phyloP scores from a whole-genome alignment of 53 echinoderm and acorn worm species.

The Actinopyga echinites region DNA sequence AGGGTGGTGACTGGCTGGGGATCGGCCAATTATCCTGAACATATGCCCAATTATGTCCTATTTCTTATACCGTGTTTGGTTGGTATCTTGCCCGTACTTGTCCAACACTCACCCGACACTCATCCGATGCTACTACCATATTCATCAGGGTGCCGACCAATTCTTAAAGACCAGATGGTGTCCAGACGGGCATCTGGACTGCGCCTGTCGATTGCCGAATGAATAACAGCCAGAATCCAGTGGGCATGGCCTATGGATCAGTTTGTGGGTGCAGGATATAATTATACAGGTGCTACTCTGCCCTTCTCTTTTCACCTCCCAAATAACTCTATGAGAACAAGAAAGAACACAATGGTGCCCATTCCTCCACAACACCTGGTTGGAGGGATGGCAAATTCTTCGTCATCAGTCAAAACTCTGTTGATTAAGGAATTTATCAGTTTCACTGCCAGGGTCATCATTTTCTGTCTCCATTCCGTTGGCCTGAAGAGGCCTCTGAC shows the following conservation, averaged over 20 bases:
- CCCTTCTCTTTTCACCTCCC: not conserved
- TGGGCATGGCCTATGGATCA: not conserved
- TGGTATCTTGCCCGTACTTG: not conserved
- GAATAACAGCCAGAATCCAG: not conserved
- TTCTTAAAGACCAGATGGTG: not conserved
- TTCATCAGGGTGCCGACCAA: not conserved
- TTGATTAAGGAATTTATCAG: no score
- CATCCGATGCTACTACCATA: not conserved
- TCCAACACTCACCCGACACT: not conserved
- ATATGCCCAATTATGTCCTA: not conserved
- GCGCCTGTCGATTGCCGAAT: not conserved
- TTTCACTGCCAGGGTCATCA: no score
- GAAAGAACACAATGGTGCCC: not conserved
- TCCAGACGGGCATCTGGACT: not conserved
- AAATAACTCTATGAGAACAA: not conserved
- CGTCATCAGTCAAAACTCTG: no score
- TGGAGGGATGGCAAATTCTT: no score
- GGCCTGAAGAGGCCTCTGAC: no score
- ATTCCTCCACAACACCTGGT: no score
- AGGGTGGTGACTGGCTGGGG: not conserved
- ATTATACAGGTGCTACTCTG: no score
- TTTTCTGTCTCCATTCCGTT: no score
- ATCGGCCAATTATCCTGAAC: not conserved
- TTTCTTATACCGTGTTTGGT: not conserved
- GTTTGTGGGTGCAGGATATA: not conserved